Percentiles rank a stretch among this genome's conserved stretches.
Conservation (phyloP, 2,113 vertebrate species). For the Cygnus buccinator region DNA sequence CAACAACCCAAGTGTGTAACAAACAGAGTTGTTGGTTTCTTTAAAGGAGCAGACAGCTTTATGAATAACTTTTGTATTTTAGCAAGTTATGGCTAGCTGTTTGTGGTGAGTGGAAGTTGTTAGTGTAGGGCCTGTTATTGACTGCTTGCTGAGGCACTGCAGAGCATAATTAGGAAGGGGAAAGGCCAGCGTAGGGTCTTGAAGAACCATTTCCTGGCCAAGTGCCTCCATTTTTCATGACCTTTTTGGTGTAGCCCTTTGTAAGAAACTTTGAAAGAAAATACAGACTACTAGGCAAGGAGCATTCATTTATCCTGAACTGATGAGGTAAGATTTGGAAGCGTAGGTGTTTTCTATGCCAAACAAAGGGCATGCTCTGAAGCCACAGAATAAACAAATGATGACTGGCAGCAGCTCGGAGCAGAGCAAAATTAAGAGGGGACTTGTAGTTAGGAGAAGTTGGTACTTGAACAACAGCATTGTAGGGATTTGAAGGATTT, state of each 20-base stretch:
- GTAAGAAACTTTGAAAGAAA: slow-evolving; percentile 2
- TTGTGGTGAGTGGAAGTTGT: neutral
- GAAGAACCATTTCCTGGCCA: neutral
- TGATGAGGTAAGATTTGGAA: neutral
- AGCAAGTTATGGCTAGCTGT: neutral
- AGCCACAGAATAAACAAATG: slow-evolving; percentile 1
- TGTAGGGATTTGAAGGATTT: neutral
- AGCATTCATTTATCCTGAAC: neutral
- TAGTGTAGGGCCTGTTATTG: neutral
- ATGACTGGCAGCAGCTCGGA: neutral
- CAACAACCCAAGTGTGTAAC: neutral
- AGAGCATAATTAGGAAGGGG: neutral
- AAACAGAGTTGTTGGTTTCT: neutral
- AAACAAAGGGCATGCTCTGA: neutral
- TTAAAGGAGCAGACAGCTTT: neutral
- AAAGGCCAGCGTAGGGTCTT: neutral
- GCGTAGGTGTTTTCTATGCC: neutral
- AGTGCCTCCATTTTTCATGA: neutral
- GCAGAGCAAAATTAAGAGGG: neutral
- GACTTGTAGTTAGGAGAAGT: neutral
- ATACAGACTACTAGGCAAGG: neutral
- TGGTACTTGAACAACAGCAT: neutral
- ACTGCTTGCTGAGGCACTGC: neutral
- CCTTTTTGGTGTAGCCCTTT: neutral
- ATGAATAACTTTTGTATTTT: neutral